phyloP scores from a whole-genome alignment of 1,140 invertebrate genomes.

The Akabosia matsudoensis region DNA sequence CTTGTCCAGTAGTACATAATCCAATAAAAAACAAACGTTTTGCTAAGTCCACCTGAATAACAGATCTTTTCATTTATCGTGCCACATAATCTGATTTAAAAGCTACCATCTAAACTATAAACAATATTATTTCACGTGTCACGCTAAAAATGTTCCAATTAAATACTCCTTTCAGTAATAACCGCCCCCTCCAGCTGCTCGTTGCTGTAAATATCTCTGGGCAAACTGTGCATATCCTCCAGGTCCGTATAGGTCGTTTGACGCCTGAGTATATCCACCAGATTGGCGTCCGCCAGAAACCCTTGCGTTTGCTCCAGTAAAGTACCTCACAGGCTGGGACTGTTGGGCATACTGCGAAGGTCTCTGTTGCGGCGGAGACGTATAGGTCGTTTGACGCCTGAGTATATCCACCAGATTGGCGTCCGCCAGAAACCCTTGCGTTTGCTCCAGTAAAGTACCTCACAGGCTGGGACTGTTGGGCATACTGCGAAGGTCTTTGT shows the following conservation, averaged over 20 bases:
- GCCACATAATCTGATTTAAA: neutral
- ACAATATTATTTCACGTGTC: neutral
- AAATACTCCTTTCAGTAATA: neutral
- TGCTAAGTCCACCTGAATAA: neutral
- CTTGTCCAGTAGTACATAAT: no score
- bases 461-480: neutral
- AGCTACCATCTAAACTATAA: neutral
- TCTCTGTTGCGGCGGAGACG: neutral
- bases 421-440: neutral
- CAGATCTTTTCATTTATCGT: neutral
- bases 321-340: neutral
- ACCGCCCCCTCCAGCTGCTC: neutral
- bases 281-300: neutral
- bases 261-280: neutral
- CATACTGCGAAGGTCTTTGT: neutral
- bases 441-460: neutral
- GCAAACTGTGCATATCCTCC: conserved; percentile 3
- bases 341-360: neutral
- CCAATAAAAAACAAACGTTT: no score
- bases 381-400: neutral
- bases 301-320: neutral
- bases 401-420: neutral
- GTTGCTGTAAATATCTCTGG: neutral
- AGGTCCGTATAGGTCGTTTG: neutral
- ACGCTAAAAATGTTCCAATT: no score